Conservation (phyloP, 1,140 invertebrate species). For the Episyrphus balteatus region DNA sequence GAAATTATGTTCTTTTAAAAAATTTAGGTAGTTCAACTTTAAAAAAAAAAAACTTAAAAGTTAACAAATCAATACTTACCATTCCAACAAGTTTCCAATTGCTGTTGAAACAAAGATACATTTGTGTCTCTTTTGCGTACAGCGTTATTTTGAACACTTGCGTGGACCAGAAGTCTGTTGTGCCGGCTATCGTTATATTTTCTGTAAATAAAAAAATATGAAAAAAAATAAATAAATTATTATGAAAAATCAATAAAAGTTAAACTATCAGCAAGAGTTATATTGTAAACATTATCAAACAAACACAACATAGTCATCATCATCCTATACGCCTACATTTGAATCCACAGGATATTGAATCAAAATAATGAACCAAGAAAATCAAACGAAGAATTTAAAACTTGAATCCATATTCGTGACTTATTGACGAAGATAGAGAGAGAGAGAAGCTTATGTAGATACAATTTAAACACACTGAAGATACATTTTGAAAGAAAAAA, state of each 20-base stretch:
- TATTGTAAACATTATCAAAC: not conserved
- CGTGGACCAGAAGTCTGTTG: constrained; percentile 29
- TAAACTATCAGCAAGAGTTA: not conserved
- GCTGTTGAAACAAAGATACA: constrained; percentile 37
- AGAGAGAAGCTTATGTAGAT: not conserved
- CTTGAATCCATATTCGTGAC: not conserved
- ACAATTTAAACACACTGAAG: not conserved
- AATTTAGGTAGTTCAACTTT: no score
- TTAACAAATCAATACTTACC: constrained; percentile 15
- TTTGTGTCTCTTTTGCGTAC: constrained; percentile 36
- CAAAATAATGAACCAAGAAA: not conserved
- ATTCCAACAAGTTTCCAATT: constrained; percentile 38
- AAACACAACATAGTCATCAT: not conserved
- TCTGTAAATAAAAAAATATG: constrained; percentile 19
- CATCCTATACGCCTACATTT: not conserved
- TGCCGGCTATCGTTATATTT: constrained; percentile 37
- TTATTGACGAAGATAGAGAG: not conserved
- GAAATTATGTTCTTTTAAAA: no score
- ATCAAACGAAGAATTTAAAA: not conserved
- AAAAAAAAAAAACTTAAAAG: no score
- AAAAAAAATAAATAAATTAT: constrained; percentile 2
- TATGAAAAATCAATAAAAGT: not conserved
- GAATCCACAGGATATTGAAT: not conserved
- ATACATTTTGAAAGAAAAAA: no score
- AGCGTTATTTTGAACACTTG: constrained; percentile 35